Conservation (phyloP, 1,140 invertebrate species). For the Bombyx mandarina region DNA sequence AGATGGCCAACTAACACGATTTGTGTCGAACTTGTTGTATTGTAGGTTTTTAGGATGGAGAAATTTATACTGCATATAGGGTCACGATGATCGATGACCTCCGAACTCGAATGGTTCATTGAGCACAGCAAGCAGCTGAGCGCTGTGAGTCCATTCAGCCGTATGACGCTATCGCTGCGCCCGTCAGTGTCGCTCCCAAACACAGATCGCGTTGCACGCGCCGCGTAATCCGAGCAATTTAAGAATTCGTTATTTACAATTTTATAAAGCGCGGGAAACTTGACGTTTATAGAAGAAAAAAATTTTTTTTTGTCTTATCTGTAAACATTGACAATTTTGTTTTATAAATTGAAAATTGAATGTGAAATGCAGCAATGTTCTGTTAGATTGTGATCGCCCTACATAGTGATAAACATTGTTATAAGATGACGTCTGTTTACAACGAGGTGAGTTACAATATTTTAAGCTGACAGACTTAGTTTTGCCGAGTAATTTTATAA, state of each 20-base stretch:
- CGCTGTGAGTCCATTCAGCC: conserved; percentile 45
- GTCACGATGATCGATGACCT: conserved; percentile 55
- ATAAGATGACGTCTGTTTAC: conserved; percentile 56
- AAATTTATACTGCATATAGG: conserved; percentile 45
- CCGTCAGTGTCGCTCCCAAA: conserved; percentile 58
- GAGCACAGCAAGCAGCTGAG: conserved; percentile 52
- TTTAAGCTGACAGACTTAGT: conserved; percentile 48
- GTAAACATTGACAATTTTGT: neutral
- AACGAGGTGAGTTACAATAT: conserved; percentile 61
- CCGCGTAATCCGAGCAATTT: conserved; percentile 4
- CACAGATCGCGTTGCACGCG: conserved; percentile 61
- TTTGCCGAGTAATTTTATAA: conserved; percentile 40
- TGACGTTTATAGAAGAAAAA: conserved; percentile 25
- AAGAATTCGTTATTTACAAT: conserved; percentile 22
- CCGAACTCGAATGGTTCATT: conserved; percentile 64
- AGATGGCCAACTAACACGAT: conserved; percentile 1
- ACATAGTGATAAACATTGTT: conserved; percentile 27
- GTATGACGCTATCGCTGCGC: conserved; percentile 20
- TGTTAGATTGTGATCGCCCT: conserved; percentile 32
- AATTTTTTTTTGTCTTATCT: neutral
- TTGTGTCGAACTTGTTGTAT: conserved; percentile 10
- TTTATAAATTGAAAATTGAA: too few species aligned
- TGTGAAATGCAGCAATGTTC: conserved; percentile 35
- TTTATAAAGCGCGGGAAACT: conserved; percentile 39
- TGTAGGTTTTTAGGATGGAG: conserved; percentile 53